Evolutionary conservation across 2,113 vertebrate genomes (phyloP), one percentile per base, ranked within the genome.

Genomic region (Corythoichthys intestinalis): DNA sequence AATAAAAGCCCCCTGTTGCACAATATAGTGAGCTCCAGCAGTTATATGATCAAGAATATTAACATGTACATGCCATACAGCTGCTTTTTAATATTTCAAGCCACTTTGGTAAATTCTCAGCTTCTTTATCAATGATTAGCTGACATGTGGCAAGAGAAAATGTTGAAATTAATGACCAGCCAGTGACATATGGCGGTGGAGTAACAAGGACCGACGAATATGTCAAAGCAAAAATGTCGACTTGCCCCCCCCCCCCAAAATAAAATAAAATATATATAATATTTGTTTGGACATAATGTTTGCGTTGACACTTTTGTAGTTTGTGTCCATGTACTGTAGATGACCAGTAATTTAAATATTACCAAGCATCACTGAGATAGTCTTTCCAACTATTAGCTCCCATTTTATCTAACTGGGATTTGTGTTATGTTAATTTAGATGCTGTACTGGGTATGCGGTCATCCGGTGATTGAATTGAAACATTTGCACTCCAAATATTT

Each of bases 21-120:
- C 67, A 20, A 17, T 53, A 34, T 34, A 72, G 60, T 61, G 34
- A 67, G 66, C 56, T 65, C 69, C 65, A 72, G 61, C 72, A 78
- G 69, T 71, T 50, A 37, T 2, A 13, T 14, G 7, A 46, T 28
- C 12, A 49, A 39, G 41, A 17, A 41, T 54, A 68, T 65, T 59
- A 17, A 66, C 61, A 65, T 13, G 9, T 56, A 47, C 17, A 68
- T 64, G 1, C 47, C 66, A 64, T 7, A 54, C 48, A 82, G 75
- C 70, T 78, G 83, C 75, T 75, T 66, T 64, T 28, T 20, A 54
- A 28, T n/a, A 14, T 78, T 74, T 77, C 76, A 75, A 80, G 78
- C 77, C 76, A 85, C 84, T 82, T 81, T 79, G 78, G 78, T 80
- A 72, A 65, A 46, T 50, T 75, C 17, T 78, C 28, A 79, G 72